Evolutionary conservation across 2,797 vertebrate genomes (phyloP), one percentile per base, ranked within the genome.

Genomic region (Glyptemys insculpta): DNA sequence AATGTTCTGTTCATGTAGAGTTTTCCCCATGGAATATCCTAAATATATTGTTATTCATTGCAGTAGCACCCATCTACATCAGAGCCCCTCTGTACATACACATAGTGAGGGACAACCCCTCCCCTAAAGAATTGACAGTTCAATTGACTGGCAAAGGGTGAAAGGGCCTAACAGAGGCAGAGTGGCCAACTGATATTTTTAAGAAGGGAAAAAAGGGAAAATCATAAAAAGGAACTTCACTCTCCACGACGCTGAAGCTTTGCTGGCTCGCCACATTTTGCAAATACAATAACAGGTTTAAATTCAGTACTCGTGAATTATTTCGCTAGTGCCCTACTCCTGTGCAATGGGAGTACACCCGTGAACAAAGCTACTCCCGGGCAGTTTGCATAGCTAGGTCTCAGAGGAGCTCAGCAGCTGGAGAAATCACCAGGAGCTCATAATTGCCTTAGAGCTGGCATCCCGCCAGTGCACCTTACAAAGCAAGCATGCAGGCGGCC

Each of bases 251-350:
- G 34, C 7, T 92, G 31, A 79, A 34, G 31, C 85, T 76, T 37
- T 53, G 12, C 16, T 25, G 23, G 44, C 2, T 44, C 81, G 5
- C 68, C 25, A 41, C 12, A 12, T 87, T 86, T 81, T 0, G 0
- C 49, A 11, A 79, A 76, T 85, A 81, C 4, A 68, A 15, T 1
- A 87, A 34, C 1, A 2, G 1, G 1, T n/a, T 16, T 23, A 47
- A n/a, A 79, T 91, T 53, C 57, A n/a, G 37, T 27, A 53, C 5
- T 72, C 16, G 50, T 59, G 83, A 81, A 79, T 9, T 12, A 68
- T 1, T 49, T 21, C 68, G 2, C 3, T 11, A 79, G 1, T 1
- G 52, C 29, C 25, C 52, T 80, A 56, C 68, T 86, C 54, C 27
- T 37, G 16, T 68, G 34, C 65, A 37, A 37, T 18, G 65, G 16